Conservation (phyloP, 2,888 invertebrate genomes). For the Chironomus tentans region DNA sequence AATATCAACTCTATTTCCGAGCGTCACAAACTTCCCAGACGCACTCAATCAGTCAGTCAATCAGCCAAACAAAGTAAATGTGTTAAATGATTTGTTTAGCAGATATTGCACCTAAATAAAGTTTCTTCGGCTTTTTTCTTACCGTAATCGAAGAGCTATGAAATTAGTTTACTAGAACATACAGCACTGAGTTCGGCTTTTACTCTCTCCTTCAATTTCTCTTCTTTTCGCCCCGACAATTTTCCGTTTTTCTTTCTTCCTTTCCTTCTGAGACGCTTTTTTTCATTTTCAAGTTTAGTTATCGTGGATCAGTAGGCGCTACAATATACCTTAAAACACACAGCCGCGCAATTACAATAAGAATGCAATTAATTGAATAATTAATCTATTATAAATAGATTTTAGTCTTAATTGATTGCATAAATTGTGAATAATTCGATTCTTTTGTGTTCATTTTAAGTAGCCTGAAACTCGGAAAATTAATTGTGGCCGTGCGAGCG, state of each 20-base stretch:
- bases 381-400: not conserved
- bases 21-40: too few species aligned
- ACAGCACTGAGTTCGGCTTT: not conserved
- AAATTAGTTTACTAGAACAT: slow-evolving; percentile 13
- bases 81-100: too few species aligned
- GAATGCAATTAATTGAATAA: not conserved
- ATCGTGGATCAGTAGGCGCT: not conserved
- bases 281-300: not conserved
- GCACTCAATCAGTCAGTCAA: too few species aligned
- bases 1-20: too few species aligned
- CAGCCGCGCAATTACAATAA: not conserved
- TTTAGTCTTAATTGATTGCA: not conserved
- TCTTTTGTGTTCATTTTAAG: too few species aligned
- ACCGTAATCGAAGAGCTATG: not conserved
- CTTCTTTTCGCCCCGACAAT: not conserved
- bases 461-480: too few species aligned
- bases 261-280: too few species aligned
- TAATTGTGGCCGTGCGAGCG: too few species aligned
- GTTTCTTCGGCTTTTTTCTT: too few species aligned
- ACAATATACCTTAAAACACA: not conserved
- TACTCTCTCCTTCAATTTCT: not conserved
- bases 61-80: too few species aligned
- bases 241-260: not conserved
- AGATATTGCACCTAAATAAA: too few species aligned
- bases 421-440: not conserved